Conservation (phyloP, 2,113 vertebrate species). For the Alces alces region DNA sequence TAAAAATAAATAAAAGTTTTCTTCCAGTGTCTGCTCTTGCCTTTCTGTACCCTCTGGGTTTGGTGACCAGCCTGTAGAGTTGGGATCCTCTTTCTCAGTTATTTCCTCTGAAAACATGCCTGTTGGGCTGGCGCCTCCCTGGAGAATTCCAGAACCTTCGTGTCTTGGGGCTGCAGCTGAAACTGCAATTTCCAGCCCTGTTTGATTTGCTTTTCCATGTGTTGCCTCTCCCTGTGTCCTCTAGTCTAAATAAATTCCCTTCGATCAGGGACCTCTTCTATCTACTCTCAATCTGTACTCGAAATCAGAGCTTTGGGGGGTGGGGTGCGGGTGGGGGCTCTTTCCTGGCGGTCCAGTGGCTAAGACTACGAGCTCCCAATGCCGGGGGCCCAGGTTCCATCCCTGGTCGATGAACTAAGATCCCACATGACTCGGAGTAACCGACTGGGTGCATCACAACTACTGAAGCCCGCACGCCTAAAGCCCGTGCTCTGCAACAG, state of each 20-base stretch:
- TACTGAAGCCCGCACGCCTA: background rate
- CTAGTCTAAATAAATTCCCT: background rate
- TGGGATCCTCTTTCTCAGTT: background rate
- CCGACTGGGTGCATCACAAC: accelerated
- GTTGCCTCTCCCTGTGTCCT: no score
- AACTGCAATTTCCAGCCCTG: background rate
- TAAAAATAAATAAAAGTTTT: background rate
- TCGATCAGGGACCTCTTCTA: background rate
- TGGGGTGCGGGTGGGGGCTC: accelerated
- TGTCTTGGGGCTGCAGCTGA: background rate
- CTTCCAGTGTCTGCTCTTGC: background rate
- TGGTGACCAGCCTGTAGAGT: background rate
- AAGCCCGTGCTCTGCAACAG: background rate
- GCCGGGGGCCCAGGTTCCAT: background rate
- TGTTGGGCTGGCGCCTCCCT: background rate
- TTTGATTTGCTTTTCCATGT: background rate
- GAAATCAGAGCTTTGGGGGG: background rate
- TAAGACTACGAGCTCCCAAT: background rate
- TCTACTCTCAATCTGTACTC: background rate
- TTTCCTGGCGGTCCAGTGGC: background rate
- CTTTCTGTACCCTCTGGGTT: background rate
- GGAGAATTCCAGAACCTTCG: background rate
- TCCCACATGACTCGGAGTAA: background rate
- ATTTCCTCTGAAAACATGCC: background rate
- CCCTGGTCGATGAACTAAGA: background rate